Base-by-base conservation (phyloP, 2,797 vertebrate genomes). In the Myotis findleyi region DNA sequence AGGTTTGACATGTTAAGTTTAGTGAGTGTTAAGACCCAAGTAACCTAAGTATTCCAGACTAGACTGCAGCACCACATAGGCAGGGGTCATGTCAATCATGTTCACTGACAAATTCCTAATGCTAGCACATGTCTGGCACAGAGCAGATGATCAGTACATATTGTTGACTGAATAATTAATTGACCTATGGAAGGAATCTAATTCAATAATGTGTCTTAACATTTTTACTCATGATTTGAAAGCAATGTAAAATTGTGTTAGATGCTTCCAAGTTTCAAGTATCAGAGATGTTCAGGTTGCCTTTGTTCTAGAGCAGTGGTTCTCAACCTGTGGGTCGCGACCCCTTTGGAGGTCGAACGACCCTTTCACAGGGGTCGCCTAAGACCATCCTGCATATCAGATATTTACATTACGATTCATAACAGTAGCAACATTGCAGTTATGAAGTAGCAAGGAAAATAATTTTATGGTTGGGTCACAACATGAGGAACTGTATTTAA, bases 201-300 rank as follows among this genome's bases (percentile, higher is more conserved):
- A 93, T 59, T 90, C 51, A 62, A 69, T 83, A 71, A 25, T 2
- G 0, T 47, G 68, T 76, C 76, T 87, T 64, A 64, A 75, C 21
- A 20, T 87, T 89, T 92, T 81, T 30, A 92, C 47, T 84, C 14
- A 59, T 73, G 49, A 87, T 69, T 72, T 64, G 33, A 91, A 86
- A 83, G 53, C 53, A 72, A 36, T 53, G 21, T 41, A 83, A 93
- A 93, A 69, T 36, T 87, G 12, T 62, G 36, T 87, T 87, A 87
- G 68, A 91, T 33, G 27, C 14, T 95, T 91, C 83, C 14, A 44
- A 71, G 36, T 86, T 92, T 87, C 33, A 81, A 59, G 21, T 51
- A 89, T 84, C 68, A 51, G 69, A 38, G 8, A 73, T 88, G 9
- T 77, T 80, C 27, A 38, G 55, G 27, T 71, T 80, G 27, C 17